phyloP scores from a whole-genome alignment of 2,888 invertebrate genomes.

The Dryobota labecula region DNA sequence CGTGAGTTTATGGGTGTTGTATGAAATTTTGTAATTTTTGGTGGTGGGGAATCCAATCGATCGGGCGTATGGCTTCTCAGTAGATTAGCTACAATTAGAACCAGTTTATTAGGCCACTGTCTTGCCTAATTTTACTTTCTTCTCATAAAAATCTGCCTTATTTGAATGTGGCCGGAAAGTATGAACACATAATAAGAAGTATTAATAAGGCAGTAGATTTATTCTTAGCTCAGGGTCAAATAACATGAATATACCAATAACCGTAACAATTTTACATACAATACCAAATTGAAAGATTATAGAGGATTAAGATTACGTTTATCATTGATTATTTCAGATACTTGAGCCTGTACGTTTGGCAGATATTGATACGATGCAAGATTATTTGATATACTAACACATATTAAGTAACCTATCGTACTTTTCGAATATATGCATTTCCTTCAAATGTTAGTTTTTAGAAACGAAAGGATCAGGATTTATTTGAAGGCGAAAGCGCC shows the following conservation, averaged over 20 bases:
- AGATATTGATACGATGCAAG: constrained; percentile 23
- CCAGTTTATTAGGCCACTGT: too few species aligned
- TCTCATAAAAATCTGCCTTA: too few species aligned
- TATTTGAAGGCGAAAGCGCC: neutral
- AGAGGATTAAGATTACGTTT: constrained; percentile 32
- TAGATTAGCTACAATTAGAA: neutral
- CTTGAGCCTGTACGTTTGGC: constrained; percentile 22
- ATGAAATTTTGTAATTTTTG: too few species aligned
- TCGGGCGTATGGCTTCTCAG: too few species aligned
- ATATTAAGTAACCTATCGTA: neutral
- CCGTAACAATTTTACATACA: constrained; percentile 4
- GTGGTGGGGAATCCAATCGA: too few species aligned
- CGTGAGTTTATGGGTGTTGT: too few species aligned
- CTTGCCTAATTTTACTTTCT: neutral
- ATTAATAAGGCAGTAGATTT: neutral
- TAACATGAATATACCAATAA: neutral
- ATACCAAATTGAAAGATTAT: constrained; percentile 23
- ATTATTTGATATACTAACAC: constrained; percentile 13
- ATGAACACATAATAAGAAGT: neutral
- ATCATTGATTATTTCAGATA: constrained; percentile 41
- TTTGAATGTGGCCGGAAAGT: too few species aligned
- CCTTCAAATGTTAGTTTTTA: neutral
- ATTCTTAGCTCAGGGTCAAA: neutral
- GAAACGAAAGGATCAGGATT: too few species aligned
- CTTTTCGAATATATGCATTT: neutral